A percentile compares a stretch with the other conserved stretches of the same genome.
phyloP scores from a whole-genome alignment of 2,888 invertebrate species.

The Apodemia hepburni region DNA sequence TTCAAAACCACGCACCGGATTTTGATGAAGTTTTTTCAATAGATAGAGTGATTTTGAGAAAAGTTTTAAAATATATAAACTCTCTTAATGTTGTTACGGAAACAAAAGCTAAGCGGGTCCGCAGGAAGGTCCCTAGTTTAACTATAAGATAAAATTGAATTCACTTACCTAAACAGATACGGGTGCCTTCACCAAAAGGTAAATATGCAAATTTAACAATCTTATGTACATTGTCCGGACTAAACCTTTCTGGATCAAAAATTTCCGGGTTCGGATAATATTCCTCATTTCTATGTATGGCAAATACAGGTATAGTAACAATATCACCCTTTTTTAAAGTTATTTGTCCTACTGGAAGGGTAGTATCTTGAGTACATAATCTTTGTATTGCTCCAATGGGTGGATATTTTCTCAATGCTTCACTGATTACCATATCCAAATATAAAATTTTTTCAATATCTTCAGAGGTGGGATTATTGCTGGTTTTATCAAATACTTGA shows the following conservation, averaged over 20 bases:
- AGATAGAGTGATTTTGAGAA: too few species aligned
- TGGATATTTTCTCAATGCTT: conserved; percentile 64
- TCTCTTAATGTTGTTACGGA: too few species aligned
- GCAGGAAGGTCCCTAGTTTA: too few species aligned
- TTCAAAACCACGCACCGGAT: too few species aligned
- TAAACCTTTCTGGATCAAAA: conserved; percentile 43
- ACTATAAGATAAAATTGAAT: background rate
- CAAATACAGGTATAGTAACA: conserved; percentile 34
- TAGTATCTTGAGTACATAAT: conserved; percentile 44
- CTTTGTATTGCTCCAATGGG: conserved; percentile 52
- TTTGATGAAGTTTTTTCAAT: too few species aligned
- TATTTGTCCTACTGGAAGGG: conserved; percentile 42
- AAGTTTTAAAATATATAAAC: too few species aligned
- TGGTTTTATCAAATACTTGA: conserved; percentile 38
- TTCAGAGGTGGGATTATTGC: conserved; percentile 47
- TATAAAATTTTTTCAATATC: conserved; percentile 48
- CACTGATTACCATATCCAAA: conserved; percentile 52
- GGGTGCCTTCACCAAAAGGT: conserved; percentile 75
- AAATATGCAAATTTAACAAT: conserved; percentile 54
- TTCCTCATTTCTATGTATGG: conserved; percentile 44
- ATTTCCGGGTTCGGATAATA: conserved; percentile 42
- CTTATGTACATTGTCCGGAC: conserved; percentile 34
- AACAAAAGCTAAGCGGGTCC: too few species aligned
- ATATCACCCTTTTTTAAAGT: conserved; percentile 38
- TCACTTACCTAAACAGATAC: conserved; percentile 69